These are phyloP conservation scores for Cheilosia scutellata DNA, from an alignment of 2,888 invertebrate species.

Conservation along the genomic window DNA sequence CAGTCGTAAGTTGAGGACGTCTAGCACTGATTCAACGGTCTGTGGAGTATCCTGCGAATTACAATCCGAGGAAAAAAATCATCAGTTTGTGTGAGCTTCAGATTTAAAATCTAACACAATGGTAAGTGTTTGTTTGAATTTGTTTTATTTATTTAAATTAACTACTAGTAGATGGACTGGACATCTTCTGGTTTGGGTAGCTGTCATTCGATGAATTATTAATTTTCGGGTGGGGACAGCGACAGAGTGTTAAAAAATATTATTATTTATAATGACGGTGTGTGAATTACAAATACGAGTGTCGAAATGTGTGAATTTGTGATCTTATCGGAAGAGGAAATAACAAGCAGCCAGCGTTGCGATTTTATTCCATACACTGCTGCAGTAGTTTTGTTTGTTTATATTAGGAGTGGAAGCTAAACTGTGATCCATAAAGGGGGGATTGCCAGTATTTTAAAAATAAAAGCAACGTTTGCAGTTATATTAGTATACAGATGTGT, in stretches of 20 bases:
- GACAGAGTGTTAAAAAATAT: slow-evolving; percentile 33
- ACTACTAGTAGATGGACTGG: not conserved
- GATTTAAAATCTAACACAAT: slow-evolving; percentile 26
- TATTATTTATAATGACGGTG: slow-evolving; percentile 11
- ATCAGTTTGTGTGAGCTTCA: not conserved
- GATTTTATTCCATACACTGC: slow-evolving; percentile 9
- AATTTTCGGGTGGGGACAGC: slow-evolving; percentile 46
- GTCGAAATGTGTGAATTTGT: slow-evolving; percentile 13
- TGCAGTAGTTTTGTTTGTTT: slow-evolving; percentile 26
- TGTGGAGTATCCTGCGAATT: slow-evolving; percentile 61
- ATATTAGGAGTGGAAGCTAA: not conserved
- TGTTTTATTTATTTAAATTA: slow-evolving; percentile 32
- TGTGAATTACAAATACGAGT: slow-evolving; percentile 16
- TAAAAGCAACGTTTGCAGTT: not conserved
- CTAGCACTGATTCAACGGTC: slow-evolving; percentile 47
- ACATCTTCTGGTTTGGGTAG: slow-evolving; percentile 22
- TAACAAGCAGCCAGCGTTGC: not conserved
- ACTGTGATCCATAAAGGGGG: not conserved
- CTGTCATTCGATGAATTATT: slow-evolving; percentile 53
- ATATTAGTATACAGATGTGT: no score
- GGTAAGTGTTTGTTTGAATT: slow-evolving; percentile 53
- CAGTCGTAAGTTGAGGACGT: slow-evolving; percentile 47
- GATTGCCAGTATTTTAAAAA: not conserved
- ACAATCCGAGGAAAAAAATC: slow-evolving; percentile 3
- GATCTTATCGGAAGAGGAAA: slow-evolving; percentile 64